Percentiles rank a stretch among this genome's conserved stretches.
Evolutionary conservation across 2,888 invertebrate genomes (phyloP).

Genomic region (Ethmia dodecea): DNA sequence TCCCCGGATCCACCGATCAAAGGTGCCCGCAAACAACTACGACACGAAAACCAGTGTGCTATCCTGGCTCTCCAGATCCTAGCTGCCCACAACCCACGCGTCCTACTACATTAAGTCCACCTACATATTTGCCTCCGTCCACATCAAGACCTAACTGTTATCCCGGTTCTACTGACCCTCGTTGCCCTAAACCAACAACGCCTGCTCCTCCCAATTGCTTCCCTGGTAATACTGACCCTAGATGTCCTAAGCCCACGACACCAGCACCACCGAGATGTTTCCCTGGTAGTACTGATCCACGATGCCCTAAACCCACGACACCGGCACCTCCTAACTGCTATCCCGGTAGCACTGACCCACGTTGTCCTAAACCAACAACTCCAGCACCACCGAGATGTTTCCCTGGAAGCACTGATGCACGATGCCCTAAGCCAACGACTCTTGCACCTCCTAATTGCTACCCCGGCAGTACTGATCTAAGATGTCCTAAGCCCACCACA

Average conservation of each 20-base stretch:
- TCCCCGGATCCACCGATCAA: constrained; percentile 12
- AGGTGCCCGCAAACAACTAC: constrained; percentile 18
- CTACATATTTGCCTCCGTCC: constrained; percentile 26
- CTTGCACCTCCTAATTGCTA: constrained; percentile 14
- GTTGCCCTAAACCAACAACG: constrained; percentile 29
- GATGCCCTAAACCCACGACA: constrained; percentile 30
- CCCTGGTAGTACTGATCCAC: no score
- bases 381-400: constrained; percentile 30
- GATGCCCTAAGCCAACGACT: constrained; percentile 30
- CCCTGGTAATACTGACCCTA: constrained; percentile 29
- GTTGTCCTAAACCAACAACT: constrained; percentile 38
- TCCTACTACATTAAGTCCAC: constrained; percentile 28
- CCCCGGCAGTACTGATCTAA: constrained; percentile 45
- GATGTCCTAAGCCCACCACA: constrained; percentile 11
- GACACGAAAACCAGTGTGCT: constrained; percentile 24
- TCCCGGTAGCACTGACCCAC: constrained; percentile 39
- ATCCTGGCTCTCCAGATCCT: constrained; percentile 29
- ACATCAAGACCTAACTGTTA: constrained; percentile 27
- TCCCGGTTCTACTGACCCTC: constrained; percentile 30
- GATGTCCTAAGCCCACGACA: constrained; percentile 1
- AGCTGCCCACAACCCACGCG: constrained; percentile 34
- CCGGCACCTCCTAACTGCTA: constrained; percentile 20
- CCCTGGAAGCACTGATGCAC: constrained; percentile 31
- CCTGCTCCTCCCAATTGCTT: no score
- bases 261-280: no score